Base-by-base conservation (phyloP, 2,888 invertebrate species). In the Drosophila pegasa region DNA sequence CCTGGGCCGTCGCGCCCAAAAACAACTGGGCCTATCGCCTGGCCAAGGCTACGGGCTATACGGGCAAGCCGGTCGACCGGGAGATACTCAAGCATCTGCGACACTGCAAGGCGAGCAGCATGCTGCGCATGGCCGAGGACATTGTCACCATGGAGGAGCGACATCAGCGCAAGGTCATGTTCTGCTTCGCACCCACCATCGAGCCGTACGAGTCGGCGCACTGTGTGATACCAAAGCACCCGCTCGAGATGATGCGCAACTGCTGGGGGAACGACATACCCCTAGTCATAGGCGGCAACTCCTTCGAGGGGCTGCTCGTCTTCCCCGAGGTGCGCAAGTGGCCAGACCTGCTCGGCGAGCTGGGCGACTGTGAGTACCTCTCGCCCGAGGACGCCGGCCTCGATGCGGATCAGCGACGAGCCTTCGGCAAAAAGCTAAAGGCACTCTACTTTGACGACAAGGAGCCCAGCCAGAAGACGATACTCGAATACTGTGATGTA, bases 401-500 rank as follows among this genome's bases (percentile, higher is more conserved):
- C 12, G 65, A 80, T 75, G 52, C 69, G 35, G 81, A 90, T 64
- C 79, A 92, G 66, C 79, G 92, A 4, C 84, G 74, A 27, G 78
- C 79, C 9, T 89, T 92, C 33, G 93, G 93, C 2, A 79, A 90
- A 3, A 89, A 89, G 71, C 88, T 94, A 10, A 91, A 92, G 47
- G 68, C 92, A 16, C 87, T 90, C 10, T 93, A 93, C 78, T 93
- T 93, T 74, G 93, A 92, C 1, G 91, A 93, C 9, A 89, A 92
- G 33, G 88, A 91, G 50, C 90, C 93, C 2, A 87, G 90, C 3
- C 79, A 67, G 57, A 83, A 92, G 22, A 92, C 92, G 31, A 85
- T 93, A 3, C 87, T 92, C 37, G 87, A 91, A 64, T 92, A 92
- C 71, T 84, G 91, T 57, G 91, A 92, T 83, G 91, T 92, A 75